Conservation (phyloP, 2,113 vertebrate species). For the Zosterops lateralis region DNA sequence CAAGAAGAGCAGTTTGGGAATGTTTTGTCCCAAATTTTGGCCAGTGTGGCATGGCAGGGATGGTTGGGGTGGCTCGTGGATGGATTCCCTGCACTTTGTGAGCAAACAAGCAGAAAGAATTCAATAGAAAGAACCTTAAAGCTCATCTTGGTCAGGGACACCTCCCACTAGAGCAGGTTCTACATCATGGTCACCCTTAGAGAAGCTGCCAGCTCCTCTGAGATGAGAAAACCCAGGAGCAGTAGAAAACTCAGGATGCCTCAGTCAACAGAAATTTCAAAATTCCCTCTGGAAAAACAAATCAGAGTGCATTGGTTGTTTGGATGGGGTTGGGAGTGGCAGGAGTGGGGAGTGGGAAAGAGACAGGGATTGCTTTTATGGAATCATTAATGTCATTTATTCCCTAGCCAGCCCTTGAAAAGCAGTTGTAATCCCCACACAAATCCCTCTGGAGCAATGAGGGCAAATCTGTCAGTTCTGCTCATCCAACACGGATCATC, state of each 20-base stretch:
- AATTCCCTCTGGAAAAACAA: background rate
- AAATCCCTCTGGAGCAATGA: background rate
- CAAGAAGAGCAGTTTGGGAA: background rate
- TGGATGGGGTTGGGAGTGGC: background rate
- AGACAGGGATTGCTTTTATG: background rate
- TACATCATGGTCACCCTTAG: background rate
- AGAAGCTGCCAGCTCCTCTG: background rate
- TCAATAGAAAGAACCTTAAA: background rate
- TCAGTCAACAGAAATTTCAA: background rate
- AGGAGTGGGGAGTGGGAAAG: background rate
- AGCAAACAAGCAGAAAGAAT: background rate
- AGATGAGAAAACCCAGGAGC: background rate
- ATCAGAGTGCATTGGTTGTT: background rate
- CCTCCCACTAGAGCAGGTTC: background rate
- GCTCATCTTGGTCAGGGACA: background rate
- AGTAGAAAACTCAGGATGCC: background rate
- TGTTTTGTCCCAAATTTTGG: background rate
- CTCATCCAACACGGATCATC: background rate
- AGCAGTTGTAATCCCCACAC: background rate
- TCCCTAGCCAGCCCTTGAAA: background rate
- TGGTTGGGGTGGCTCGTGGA: background rate
- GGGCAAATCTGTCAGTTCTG: background rate
- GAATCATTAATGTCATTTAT: background rate
- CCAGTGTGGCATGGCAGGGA: accelerated
- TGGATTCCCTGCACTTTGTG: background rate